These are phyloP conservation scores for Psettodes erumei DNA, from an alignment of 2,113 vertebrate genomes.

Conservation along the genomic window DNA sequence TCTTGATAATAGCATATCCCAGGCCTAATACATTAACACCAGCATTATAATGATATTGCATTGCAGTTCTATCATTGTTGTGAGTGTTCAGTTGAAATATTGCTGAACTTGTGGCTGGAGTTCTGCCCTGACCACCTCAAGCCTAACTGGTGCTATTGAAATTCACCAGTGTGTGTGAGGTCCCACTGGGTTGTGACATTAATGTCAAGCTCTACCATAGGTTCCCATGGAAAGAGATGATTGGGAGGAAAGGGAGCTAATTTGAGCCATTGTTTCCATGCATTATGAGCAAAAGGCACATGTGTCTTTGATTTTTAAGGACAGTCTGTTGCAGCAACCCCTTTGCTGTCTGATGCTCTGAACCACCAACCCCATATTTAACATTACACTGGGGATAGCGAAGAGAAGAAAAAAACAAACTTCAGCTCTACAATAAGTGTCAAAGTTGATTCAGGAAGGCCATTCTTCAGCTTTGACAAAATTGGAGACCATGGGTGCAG, in stretches of 20 bases:
- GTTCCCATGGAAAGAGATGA: slow-evolving; percentile 10
- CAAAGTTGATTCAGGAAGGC: slow-evolving; percentile 45
- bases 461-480: slow-evolving; percentile 68
- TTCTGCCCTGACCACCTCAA: too few species aligned
- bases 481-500: slow-evolving; percentile 44
- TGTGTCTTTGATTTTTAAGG: slow-evolving; percentile 34
- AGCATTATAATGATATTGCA: too few species aligned
- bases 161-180: slow-evolving; percentile 16
- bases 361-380: slow-evolving; percentile 7
- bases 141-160: background rate
- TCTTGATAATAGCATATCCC: background rate
- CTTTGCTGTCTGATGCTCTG: slow-evolving; percentile 45
- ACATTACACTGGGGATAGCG: background rate
- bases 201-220: slow-evolving; percentile 19
- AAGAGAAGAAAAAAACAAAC: slow-evolving; percentile 15
- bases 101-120: too few species aligned
- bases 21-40: background rate
- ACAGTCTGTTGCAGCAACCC: slow-evolving; percentile 34
- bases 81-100: too few species aligned
- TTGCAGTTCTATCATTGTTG: too few species aligned
- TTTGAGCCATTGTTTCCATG: slow-evolving; percentile 29
- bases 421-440: slow-evolving; percentile 34
- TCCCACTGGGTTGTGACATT: slow-evolving; percentile 15
- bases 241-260: background rate
- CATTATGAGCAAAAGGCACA: slow-evolving; percentile 34